Conservation (phyloP, 1,140 invertebrate genomes). For the Elysia chlorotica region DNA sequence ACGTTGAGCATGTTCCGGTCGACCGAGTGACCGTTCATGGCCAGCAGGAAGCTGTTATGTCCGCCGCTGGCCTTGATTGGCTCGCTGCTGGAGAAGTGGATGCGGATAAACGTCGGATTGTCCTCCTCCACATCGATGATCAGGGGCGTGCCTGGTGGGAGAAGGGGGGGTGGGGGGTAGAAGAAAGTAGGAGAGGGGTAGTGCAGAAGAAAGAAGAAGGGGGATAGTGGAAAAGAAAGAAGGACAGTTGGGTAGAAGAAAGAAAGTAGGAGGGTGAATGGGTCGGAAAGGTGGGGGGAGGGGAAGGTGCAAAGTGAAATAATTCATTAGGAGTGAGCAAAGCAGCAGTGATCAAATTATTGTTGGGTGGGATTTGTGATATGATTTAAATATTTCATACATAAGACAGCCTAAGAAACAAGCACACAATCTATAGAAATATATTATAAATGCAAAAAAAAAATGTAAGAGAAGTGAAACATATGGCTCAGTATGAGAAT, state of each 20-base stretch:
- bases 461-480: too few relatives aligned
- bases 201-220: too few relatives aligned
- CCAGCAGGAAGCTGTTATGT: slow-evolving; percentile 36
- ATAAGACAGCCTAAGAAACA: too few relatives aligned
- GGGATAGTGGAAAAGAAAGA: too few relatives aligned
- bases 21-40: slow-evolving; percentile 33
- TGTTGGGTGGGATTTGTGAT: background rate
- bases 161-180: background rate
- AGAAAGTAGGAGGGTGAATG: too few relatives aligned
- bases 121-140: slow-evolving; percentile 67
- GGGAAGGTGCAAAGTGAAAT: background rate
- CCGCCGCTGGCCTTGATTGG: slow-evolving; percentile 26
- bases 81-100: slow-evolving; percentile 35
- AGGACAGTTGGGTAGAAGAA: too few relatives aligned
- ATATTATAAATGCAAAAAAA: too few relatives aligned
- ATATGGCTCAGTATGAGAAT: too few relatives aligned
- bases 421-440: too few relatives aligned
- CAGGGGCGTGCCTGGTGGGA: slow-evolving; percentile 63
- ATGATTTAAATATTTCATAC: too few relatives aligned
- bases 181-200: background rate
- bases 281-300: too few relatives aligned
- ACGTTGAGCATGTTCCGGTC: slow-evolving; percentile 34
- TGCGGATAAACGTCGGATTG: slow-evolving; percentile 44
- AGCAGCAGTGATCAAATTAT: background rate
- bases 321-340: background rate